Base-by-base conservation (phyloP, 2,888 invertebrate species). In the Lordiphosa fenestrarum region DNA sequence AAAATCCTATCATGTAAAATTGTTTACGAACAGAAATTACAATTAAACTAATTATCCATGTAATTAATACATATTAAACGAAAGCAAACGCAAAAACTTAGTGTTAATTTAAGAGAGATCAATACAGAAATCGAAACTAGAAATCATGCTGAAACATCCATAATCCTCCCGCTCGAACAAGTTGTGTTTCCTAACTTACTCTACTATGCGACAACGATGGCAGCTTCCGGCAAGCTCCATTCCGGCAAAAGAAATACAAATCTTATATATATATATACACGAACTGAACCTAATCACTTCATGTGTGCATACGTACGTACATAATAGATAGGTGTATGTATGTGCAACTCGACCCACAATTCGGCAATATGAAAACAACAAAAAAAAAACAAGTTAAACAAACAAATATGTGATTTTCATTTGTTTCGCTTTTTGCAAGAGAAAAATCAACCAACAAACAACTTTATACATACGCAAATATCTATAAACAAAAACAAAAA, bases 1-100 rank as follows among this genome's bases (percentile, higher is more conserved):
- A 59, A 57, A 71, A 73, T 72, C 73, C 72, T 82, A 80, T 76
- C 72, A 68, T 80, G 80, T 80, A 80, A 83, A 77, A 74, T 62
- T 76, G 72, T 74, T 77, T 81, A 72, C 82, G 38, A 66, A 58
- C 72, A 52, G 61, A 74, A 67, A 78, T 70, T 68, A 80, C 70
- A 73, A 71, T 62, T 82, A 78, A 73, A 77, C 71, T 76, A 76
- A 76, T 76, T 83, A 80, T 76, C 77, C 80, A 83, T 83, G 81
- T 80, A 83, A 80, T 80, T 80, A 83, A 80, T 72, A 68, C 80
- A 71, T 72, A 82, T 83, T 76, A 70, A 82, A 81, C 55, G 44
- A 69, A 59, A 64, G 49, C 40, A 48, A 63, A 55, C 54, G 39
- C 33, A 50, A 37, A 41, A 39, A 36, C 58, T 58, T 76, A 73